Percentiles rank a stretch among this genome's conserved stretches.
Conservation (phyloP, 2,888 invertebrate species). For the Plebejus argus region DNA sequence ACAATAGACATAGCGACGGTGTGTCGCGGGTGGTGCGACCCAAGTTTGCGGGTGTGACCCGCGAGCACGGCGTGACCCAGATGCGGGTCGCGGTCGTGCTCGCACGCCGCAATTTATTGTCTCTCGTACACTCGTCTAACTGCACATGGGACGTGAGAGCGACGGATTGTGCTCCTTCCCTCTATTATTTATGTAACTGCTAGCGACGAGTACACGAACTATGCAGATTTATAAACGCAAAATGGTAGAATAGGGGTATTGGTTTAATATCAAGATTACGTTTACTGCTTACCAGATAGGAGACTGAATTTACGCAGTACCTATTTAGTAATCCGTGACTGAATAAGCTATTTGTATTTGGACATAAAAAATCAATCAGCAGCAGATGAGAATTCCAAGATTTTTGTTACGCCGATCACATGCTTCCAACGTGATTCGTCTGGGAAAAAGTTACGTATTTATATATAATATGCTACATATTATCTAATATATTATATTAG, state of each 20-base stretch:
- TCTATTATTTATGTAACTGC: constrained; percentile 21
- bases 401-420: neutral
- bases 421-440: neutral
- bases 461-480: too few relatives aligned
- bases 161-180: constrained; percentile 27
- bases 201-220: neutral
- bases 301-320: too few relatives aligned
- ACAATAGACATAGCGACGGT: too few relatives aligned
- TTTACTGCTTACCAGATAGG: neutral
- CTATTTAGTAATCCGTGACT: too few relatives aligned
- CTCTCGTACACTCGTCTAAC: constrained; percentile 53
- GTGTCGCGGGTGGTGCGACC: constrained; percentile 45
- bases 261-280: neutral
- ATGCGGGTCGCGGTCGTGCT: constrained; percentile 57
- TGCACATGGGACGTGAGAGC: constrained; percentile 38
- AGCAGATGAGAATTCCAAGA: neutral
- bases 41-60: constrained; percentile 44
- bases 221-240: neutral
- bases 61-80: constrained; percentile 55
- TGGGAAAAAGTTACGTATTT: neutral
- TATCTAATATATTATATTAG: too few relatives aligned
- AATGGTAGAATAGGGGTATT: neutral
- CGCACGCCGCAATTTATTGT: constrained; percentile 67
- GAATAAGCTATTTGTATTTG: neutral
- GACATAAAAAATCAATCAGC: neutral